These are phyloP conservation scores for Phocoena phocoena DNA, from an alignment of 2,113 vertebrate genomes.

Conservation along the genomic window DNA sequence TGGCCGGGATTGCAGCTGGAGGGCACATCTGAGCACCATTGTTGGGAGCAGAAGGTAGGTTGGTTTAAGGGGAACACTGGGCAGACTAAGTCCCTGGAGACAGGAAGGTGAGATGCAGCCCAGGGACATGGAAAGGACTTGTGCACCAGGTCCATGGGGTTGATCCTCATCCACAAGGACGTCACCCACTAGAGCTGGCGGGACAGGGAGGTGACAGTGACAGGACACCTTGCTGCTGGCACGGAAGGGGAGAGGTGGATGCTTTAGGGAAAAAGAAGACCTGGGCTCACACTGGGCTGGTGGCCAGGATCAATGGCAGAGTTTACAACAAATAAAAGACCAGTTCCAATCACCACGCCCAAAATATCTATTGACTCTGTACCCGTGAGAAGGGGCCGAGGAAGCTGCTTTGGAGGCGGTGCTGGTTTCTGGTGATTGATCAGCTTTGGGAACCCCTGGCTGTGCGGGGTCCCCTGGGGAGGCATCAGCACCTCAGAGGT, in stretches of 20 bases:
- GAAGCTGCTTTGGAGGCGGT: accelerated
- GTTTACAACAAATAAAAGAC: neutral
- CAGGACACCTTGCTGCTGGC: accelerated
- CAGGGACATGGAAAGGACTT: accelerated
- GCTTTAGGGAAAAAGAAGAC: accelerated
- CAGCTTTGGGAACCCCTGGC: accelerated
- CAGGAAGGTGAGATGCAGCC: accelerated
- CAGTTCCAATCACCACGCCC: accelerated
- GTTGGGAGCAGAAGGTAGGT: accelerated
- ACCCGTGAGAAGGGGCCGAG: accelerated
- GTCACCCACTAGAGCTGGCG: accelerated
- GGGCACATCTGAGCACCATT: accelerated
- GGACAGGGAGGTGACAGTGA: accelerated
- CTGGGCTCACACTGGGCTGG: accelerated
- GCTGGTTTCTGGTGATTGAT: accelerated
- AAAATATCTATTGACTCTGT: neutral
- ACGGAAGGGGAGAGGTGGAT: accelerated
- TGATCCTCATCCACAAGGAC: neutral
- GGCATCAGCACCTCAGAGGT: accelerated
- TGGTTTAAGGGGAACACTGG: accelerated
- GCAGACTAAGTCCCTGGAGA: neutral
- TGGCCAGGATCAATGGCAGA: accelerated
- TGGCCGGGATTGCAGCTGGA: neutral
- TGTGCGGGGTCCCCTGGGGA: accelerated
- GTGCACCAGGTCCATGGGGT: accelerated